Evolutionary conservation across 2,113 vertebrate species (phyloP).

Genomic region (Xerus inauris): DNA sequence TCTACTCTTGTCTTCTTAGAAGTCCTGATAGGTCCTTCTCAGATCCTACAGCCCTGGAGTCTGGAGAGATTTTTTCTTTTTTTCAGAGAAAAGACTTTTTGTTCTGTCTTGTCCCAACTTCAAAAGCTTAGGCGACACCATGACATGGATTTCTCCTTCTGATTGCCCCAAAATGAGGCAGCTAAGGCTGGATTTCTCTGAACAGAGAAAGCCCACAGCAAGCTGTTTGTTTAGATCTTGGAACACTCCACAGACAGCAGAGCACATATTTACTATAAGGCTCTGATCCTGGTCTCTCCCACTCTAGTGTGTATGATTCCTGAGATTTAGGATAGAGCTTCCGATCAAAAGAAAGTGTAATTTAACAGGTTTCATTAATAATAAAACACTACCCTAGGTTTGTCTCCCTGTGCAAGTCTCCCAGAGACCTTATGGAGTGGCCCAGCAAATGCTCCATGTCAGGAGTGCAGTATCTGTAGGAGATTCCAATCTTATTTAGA

Average conservation of each 20-base stretch:
- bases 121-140: not conserved
- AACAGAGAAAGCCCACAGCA: not conserved
- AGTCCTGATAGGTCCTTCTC: not conserved
- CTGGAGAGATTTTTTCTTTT: not conserved
- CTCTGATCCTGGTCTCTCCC: not conserved
- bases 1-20: fast-evolving
- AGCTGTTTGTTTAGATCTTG: too few relatives aligned
- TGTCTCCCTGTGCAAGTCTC: not conserved
- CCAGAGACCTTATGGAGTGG: not conserved
- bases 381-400: not conserved
- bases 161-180: not conserved
- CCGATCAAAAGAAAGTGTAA: not conserved
- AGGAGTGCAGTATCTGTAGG: not conserved
- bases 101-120: not conserved
- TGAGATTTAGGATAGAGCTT: not conserved
- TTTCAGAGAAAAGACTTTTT: not conserved
- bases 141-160: not conserved
- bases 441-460: fast-evolving
- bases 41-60: not conserved
- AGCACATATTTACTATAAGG: not conserved
- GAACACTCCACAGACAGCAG: fast-evolving
- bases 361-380: not conserved
- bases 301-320: not conserved
- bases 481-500: not conserved
- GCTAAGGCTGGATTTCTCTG: not conserved